phyloP scores from a whole-genome alignment of 1,140 invertebrate genomes.

The Microplitis demolitor region DNA sequence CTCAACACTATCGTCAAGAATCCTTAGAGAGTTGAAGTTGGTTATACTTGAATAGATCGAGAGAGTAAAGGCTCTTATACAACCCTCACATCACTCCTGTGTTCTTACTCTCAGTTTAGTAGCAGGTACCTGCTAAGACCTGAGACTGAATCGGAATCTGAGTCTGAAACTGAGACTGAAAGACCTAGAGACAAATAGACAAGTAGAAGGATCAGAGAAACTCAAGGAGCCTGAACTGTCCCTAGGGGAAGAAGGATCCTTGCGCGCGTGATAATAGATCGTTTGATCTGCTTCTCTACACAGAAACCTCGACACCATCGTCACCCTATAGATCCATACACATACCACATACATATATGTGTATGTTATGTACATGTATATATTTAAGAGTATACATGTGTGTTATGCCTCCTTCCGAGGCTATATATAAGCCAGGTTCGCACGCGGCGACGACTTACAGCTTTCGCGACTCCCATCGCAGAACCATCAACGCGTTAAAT shows the following conservation, averaged over 20 bases:
- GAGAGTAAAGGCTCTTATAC: too few species aligned
- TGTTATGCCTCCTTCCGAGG: background rate
- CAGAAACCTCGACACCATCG: background rate
- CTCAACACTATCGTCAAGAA: too few species aligned
- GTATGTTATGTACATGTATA: background rate
- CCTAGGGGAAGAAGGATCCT: background rate
- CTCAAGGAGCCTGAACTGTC: background rate
- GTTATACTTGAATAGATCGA: too few species aligned
- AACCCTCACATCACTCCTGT: too few species aligned
- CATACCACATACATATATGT: background rate
- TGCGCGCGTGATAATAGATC: slow-evolving; percentile 10
- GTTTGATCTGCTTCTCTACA: slow-evolving; percentile 9
- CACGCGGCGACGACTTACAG: slow-evolving; percentile 22
- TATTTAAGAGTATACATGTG: background rate
- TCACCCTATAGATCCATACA: background rate
- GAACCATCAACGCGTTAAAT: slow-evolving; percentile 1
- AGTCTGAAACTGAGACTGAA: background rate
- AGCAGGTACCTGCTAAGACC: too few species aligned
- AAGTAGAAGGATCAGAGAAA: background rate
- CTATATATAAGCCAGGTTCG: slow-evolving; percentile 28
- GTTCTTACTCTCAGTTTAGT: too few species aligned
- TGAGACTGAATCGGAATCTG: too few species aligned
- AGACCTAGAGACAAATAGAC: background rate
- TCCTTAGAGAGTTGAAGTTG: too few species aligned
- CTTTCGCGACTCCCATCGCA: slow-evolving; percentile 22